Percentiles rank a stretch among this genome's conserved stretches.
Evolutionary conservation across 2,113 vertebrate species (phyloP).

Genomic region (Promerops cafer): DNA sequence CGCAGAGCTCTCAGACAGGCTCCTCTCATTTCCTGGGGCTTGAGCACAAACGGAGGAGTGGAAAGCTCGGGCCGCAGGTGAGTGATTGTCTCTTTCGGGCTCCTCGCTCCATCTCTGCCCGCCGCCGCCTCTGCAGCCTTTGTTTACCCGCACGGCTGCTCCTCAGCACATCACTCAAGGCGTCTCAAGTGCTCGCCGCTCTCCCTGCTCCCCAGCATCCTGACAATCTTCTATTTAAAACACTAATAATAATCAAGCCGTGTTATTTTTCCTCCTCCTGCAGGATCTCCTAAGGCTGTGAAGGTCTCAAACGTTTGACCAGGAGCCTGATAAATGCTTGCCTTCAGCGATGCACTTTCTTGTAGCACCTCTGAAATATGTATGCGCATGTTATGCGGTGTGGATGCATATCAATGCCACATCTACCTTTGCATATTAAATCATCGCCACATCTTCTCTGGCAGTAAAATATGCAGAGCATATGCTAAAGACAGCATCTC

Average conservation of each 20-base stretch:
- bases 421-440: constrained; percentile 74
- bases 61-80: neutral
- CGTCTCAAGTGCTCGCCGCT: neutral
- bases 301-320: constrained; percentile 38
- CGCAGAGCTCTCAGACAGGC: neutral
- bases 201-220: neutral
- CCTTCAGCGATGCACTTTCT: constrained; percentile 19
- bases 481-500: constrained; percentile 64
- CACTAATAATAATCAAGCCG: neutral
- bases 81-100: neutral
- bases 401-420: constrained; percentile 68
- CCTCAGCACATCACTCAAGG: neutral
- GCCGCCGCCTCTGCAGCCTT: neutral
- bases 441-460: constrained; percentile 59
- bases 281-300: constrained; percentile 18
- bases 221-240: neutral
- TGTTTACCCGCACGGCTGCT: neutral
- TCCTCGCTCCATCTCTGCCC: neutral
- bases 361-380: constrained; percentile 60
- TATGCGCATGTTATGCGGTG: constrained; percentile 60
- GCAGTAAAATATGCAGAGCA: constrained; percentile 73
- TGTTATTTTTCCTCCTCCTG: constrained; percentile 6
- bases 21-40: neutral
- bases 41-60: neutral
- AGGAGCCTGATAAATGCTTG: constrained; percentile 17